Evolutionary conservation across 2,797 vertebrate genomes (phyloP).

Genomic region (Simalia tracyae): DNA sequence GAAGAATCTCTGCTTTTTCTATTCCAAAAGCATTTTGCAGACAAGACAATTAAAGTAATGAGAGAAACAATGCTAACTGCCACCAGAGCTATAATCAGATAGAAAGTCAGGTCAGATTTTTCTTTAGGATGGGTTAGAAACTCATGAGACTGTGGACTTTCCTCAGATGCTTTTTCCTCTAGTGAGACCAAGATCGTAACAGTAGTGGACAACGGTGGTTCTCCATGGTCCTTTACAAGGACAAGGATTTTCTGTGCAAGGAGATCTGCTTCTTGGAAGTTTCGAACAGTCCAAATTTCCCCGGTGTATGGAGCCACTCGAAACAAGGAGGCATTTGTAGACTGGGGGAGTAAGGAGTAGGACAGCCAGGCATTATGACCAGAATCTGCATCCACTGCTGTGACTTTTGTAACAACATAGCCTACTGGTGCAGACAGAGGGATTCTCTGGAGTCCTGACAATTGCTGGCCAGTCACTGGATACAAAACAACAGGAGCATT

Average conservation of each 20-base stretch:
- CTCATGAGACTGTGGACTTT: slow-evolving; percentile 73
- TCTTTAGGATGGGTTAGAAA: slow-evolving; percentile 77
- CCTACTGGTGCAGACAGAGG: slow-evolving; percentile 81
- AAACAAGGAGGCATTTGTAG: slow-evolving; percentile 85
- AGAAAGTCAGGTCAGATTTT: slow-evolving; percentile 86
- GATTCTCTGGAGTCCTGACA: slow-evolving; percentile 77
- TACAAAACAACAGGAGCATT: slow-evolving; percentile 86
- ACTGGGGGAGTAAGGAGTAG: slow-evolving; percentile 82
- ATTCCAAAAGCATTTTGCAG: slow-evolving; percentile 83
- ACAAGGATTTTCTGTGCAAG: slow-evolving; percentile 80
- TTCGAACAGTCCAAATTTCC: slow-evolving; percentile 84
- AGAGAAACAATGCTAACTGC: slow-evolving; percentile 86
- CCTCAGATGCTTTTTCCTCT: slow-evolving; percentile 78
- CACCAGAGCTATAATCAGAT: slow-evolving; percentile 91
- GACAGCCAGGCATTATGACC: slow-evolving; percentile 95
- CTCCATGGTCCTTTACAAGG: slow-evolving; percentile 86
- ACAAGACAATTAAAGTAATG: slow-evolving; percentile 84
- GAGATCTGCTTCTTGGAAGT: slow-evolving; percentile 82
- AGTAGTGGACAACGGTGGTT: slow-evolving; percentile 83
- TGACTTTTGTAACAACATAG: slow-evolving; percentile 89
- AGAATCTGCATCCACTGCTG: slow-evolving; percentile 89
- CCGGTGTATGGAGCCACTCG: slow-evolving; percentile 83
- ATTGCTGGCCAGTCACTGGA: slow-evolving; percentile 76
- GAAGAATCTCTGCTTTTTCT: slow-evolving; percentile 69
- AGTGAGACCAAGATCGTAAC: slow-evolving; percentile 83